Evolutionary conservation across 1,140 invertebrate species (phyloP), one percentile per base, ranked within the genome.

Genomic region (Micrasema longulum): DNA sequence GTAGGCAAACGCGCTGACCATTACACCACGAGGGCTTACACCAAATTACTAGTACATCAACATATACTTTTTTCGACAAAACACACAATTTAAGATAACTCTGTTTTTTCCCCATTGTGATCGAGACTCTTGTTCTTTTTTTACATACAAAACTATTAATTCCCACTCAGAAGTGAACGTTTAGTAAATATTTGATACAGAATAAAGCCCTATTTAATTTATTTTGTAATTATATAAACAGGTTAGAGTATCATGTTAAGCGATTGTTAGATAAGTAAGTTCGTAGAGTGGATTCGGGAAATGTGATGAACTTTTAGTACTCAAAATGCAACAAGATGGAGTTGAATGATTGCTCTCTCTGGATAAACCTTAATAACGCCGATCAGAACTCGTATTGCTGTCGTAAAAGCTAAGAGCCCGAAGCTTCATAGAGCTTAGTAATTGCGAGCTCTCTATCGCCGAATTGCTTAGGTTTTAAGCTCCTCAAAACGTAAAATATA

Each of bases 331-430:
- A 60, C 55, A 60, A 60, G 55, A 60, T 38, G 35, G 35, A 38
- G 36, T 14, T 20, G 55, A 23, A 60, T 18, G 36, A n/a, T 41
- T 26, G 31, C 26, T 0, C 10, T 11, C 26, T 0, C 10, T 11
- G 55, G 55, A 60, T 60, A 60, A 60, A 38, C 55, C 36, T 23
- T 60, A 60, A 60, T 60, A 64, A 64, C 60, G 20, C 43, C 57
- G 60, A 64, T 64, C 60, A 64, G 10, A 64, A 41, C 43, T 45
- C 60, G 16, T 53, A 55, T 65, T 31, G 62, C 69, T 20, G 12
- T 53, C 69, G 41, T 71, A 71, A 71, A 71, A 71, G 31, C n/a
- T 69, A 69, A 57, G 60, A n/a, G 53, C 50, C 14, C 20, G 41
- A n/a, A 41, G 11, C 16, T 41, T 62, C 35, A 22, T 62, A 26